Base-by-base conservation (phyloP, 2,113 vertebrate species). In the Calyptommatus sinebrachiatus region DNA sequence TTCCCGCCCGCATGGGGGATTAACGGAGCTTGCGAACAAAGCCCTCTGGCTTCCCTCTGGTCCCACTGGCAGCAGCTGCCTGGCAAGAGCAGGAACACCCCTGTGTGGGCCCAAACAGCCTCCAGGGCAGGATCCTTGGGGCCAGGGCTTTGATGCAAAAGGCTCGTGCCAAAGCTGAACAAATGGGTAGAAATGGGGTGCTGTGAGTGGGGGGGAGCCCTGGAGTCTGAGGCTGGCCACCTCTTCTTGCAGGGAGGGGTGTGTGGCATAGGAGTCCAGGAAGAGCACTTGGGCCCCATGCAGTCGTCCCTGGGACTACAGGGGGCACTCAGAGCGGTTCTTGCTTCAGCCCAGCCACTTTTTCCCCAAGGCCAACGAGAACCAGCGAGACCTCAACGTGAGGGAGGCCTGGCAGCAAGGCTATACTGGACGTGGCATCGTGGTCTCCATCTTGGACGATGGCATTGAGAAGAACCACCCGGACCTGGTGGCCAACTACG, bases 381-480 rank as follows among this genome's bases (percentile, higher is more conserved):
- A 96, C 89, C 97, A 95, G 84, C 94, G 94, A 72, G 98, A 99
- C 94, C 92, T 99, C 92, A 99, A 99, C 0, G 98, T 98, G 86
- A 96, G 94, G 84, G 96, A 95, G 82, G 98, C 97, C 35, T 99
- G 98, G 98, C 93, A 96, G 29, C 95, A 96, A 91, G 98, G 98
- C 85, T 97, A 94, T 92, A 99, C 98, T 0, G 98, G 98, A 50
- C 96, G 92, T 69, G 98, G 97, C 35, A 96, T 99, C 0, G 98
- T 99, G 61, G 96, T 99, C 77, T 99, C 98, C 87, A 99, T 99
- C 89, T 92, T 99, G 91, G 98, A 99, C 29, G 98, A 99, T 0
- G 98, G 98, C 77, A 99, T 99, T 1, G 98, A 99, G 93, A 99
- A 98, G 94, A 97, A 98, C 91, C 98, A 99, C 86, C 98, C 98